Evolutionary conservation across 2,113 vertebrate genomes (phyloP).

Genomic region (Xiphophorus maculatus): DNA sequence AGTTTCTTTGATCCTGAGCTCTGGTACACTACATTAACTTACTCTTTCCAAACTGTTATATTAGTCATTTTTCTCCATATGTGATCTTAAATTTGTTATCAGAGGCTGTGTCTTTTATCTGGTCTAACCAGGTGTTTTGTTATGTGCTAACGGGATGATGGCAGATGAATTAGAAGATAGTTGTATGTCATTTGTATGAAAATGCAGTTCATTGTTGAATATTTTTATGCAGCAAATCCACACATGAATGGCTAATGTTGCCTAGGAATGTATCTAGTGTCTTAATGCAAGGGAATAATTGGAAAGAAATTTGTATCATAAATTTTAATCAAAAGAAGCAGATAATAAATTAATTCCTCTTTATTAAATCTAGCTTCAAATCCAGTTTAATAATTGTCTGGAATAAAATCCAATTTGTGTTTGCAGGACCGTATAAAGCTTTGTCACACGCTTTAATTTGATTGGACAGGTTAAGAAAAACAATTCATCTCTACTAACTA

Average conservation of each 20-base stretch:
- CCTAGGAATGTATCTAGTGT: not conserved
- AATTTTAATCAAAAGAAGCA: constrained; percentile 7
- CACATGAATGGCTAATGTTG: not conserved
- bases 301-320: constrained; percentile 6
- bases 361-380: constrained; percentile 17
- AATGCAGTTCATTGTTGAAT: not conserved
- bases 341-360: constrained; percentile 7
- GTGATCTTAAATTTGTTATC: constrained; percentile 26
- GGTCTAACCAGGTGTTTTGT: constrained; percentile 8
- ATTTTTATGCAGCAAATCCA: not conserved
- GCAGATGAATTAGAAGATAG: not conserved
- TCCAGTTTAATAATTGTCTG: not conserved
- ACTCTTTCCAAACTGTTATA: constrained; percentile 24
- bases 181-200: not conserved
- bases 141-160: not conserved
- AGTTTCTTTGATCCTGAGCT: constrained; percentile 54
- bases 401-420: constrained; percentile 31
- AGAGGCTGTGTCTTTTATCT: constrained; percentile 10
- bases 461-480: constrained; percentile 26
- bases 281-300: not conserved
- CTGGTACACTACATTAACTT: constrained; percentile 24
- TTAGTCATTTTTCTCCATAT: constrained; percentile 24
- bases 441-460: constrained; percentile 31
- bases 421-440: constrained; percentile 3
- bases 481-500: not conserved